These are phyloP conservation scores for Lutjanus argentimaculatus DNA, from an alignment of 2,797 vertebrate genomes.

Conservation along the genomic window DNA sequence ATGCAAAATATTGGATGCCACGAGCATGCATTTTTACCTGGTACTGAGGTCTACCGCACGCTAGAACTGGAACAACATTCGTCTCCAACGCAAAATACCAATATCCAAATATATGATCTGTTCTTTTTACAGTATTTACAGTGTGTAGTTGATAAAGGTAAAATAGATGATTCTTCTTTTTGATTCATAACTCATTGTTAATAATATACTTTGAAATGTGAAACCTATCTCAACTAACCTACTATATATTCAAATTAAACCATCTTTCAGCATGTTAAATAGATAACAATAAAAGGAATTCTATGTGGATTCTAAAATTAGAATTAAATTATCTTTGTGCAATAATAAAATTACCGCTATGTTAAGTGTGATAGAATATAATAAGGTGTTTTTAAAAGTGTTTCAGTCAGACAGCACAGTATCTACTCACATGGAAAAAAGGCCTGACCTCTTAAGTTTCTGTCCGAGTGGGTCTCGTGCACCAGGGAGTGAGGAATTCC, in stretches of 20 bases:
- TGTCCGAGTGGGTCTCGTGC: conserved; percentile 65
- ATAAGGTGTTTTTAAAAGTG: conserved; percentile 55
- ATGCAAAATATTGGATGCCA: conserved; percentile 87
- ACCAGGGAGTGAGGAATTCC: conserved; percentile 71
- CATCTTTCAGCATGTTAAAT: conserved; percentile 60
- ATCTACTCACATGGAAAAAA: conserved; percentile 66
- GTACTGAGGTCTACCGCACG: conserved; percentile 85
- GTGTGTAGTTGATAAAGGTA: conserved; percentile 84
- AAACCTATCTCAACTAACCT: conserved; percentile 68
- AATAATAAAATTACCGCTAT: conserved; percentile 71
- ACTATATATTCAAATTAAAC: conserved; percentile 73
- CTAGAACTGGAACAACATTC: conserved; percentile 85
- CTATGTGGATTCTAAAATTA: conserved; percentile 67
- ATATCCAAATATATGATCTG: conserved; percentile 89
- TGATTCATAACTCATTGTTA: conserved; percentile 71
- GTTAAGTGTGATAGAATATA: conserved; percentile 54
- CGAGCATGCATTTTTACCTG: conserved; percentile 87
- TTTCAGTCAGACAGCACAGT: conserved; percentile 71
- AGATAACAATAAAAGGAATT: conserved; percentile 69
- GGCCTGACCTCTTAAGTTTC: conserved; percentile 67
- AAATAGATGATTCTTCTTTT: conserved; percentile 83
- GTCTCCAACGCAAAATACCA: conserved; percentile 87
- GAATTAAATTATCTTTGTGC: conserved; percentile 69
- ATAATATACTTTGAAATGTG: conserved; percentile 73
- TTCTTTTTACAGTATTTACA: conserved; percentile 88